These are phyloP conservation scores for Podargus strigoides DNA, from an alignment of 2,797 vertebrate genomes.

Conservation along the genomic window DNA sequence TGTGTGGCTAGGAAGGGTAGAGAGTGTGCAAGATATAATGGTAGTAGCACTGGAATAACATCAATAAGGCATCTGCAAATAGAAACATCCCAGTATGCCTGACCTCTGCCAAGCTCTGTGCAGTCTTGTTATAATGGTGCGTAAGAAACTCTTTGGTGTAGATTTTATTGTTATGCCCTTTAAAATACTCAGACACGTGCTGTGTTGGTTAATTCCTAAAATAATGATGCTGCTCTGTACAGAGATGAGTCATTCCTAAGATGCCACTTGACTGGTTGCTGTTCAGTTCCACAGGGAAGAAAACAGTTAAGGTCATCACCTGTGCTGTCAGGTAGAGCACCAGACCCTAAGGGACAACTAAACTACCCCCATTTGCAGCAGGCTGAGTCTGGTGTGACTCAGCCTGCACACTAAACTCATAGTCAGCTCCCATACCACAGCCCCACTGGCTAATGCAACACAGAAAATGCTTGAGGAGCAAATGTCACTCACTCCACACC, in stretches of 20 bases:
- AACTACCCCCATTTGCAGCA: neutral
- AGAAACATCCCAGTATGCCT: neutral
- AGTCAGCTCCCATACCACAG: neutral
- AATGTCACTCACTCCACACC: neutral
- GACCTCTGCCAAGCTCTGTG: neutral
- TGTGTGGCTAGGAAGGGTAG: conserved; percentile 36
- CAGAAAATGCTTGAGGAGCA: neutral
- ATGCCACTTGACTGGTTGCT: conserved; percentile 9
- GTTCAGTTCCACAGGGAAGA: neutral
- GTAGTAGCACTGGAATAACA: conserved; percentile 11
- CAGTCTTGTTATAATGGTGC: neutral
- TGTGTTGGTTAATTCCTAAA: neutral
- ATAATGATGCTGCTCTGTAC: neutral
- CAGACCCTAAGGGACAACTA: neutral
- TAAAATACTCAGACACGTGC: neutral
- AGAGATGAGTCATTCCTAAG: neutral
- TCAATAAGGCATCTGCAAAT: conserved; percentile 32
- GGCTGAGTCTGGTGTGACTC: neutral
- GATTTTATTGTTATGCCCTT: conserved; percentile 5
- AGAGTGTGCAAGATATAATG: neutral
- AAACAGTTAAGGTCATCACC: neutral
- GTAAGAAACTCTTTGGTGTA: neutral
- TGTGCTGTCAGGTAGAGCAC: neutral
- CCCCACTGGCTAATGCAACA: neutral
- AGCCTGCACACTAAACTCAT: neutral